These are phyloP conservation scores for Lophotriccus pileatus DNA, from an alignment of 2,797 vertebrate genomes.

Conservation along the genomic window DNA sequence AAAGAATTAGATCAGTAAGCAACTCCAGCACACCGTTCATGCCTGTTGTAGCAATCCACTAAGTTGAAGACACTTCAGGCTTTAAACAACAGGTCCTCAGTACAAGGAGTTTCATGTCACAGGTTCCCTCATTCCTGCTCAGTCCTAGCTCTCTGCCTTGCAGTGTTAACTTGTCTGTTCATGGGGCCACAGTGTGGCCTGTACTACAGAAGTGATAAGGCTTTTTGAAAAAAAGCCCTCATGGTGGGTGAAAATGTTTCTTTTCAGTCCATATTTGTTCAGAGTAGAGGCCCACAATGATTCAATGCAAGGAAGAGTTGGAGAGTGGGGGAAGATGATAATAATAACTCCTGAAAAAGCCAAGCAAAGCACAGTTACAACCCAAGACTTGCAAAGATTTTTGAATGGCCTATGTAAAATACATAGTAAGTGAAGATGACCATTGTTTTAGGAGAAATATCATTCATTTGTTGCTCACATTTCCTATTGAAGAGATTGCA, in stretches of 20 bases:
- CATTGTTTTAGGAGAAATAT: not conserved
- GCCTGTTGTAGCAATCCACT: not conserved
- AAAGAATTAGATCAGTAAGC: not conserved
- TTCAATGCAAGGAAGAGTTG: not conserved
- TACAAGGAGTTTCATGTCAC: not conserved
- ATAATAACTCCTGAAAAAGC: not conserved
- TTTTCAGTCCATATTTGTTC: not conserved
- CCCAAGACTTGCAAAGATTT: not conserved
- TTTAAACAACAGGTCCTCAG: not conserved
- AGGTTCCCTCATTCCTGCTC: not conserved
- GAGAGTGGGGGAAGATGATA: not conserved
- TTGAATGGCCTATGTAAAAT: not conserved
- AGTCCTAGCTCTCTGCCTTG: not conserved
- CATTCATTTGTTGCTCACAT: not conserved
- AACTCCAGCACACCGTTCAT: not conserved
- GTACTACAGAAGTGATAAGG: not conserved
- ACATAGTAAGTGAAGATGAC: not conserved
- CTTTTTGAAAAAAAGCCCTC: not conserved
- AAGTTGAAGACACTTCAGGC: not conserved
- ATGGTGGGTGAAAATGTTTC: not conserved
- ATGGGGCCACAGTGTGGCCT: accelerated
- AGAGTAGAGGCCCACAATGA: not conserved
- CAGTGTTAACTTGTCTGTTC: not conserved
- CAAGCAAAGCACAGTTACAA: not conserved
- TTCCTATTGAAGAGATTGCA: not conserved